Evolutionary conservation across 1,140 invertebrate genomes (phyloP), one percentile per base, ranked within the genome.

Genomic region (Drosophila lini): DNA sequence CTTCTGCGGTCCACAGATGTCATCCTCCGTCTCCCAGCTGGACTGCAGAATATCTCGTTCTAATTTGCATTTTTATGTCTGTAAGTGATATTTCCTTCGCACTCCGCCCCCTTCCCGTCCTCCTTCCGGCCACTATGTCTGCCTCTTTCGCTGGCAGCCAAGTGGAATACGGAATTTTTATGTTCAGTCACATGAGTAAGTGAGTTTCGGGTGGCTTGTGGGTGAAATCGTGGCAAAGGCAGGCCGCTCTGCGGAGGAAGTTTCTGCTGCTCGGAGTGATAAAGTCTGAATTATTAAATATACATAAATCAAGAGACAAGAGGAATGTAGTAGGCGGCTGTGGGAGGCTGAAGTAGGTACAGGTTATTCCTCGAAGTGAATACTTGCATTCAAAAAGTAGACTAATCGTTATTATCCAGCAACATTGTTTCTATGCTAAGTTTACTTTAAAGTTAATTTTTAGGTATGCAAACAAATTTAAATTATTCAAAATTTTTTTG

Each of bases 201-300:
- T 75, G 65, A 50, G 55, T 58, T 40, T 31, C 44, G 68, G 42
- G 64, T 19, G 68, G 50, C 28, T 40, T 48, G 59, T 75, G 69
- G 70, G 41, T 34, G 50, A 9, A 53, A 22, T 42, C 22, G 47
- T 52, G 60, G 45, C 60, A 28, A 19, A 31, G 40, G 28, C 60
- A 44, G 45, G 11, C 38, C 38, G 10, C 5, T 5, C 16, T 53
- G 36, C 48, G 25, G 16, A 42, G 34, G 36, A 61, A 56, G 38
- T 70, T 47, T 79, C 78, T 61, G 48, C 76, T 79, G 78, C 48
- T 61, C 60, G 55, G 50, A 68, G 79, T 70, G 82, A 88, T 88
- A 86, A 86, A 82, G 50, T 63, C 83, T 88, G 83, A 86, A 88
- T 82, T 86, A 88, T 86, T 86, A 86, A 88, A 82, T 82, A 80